Base-by-base conservation (phyloP, 2,888 invertebrate species). In the Endotricha flammealis region DNA sequence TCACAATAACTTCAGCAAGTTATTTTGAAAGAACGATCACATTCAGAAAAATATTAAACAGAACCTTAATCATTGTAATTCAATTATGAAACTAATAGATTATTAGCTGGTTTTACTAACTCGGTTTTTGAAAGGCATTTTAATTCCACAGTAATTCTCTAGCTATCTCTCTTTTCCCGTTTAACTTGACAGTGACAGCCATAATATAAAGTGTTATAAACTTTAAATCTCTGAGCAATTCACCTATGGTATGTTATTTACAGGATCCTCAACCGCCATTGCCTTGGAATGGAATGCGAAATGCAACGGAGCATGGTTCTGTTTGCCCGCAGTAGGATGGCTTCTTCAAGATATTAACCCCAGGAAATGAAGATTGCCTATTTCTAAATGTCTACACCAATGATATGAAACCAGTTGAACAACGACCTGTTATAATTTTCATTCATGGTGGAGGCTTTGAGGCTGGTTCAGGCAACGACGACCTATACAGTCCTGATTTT, bases 361-460 rank as follows among this genome's bases (percentile, higher is more conserved):
- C 57, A 13, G 72, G 73, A 10, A 55, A 49, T 9, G 75, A 76
- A 44, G 57, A 70, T 38, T 75, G 76, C 27, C 46, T 75, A 9
- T 73, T 59, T 37, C 50, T 74, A 1, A 75, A 75, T 39, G 57
- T 75, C 0, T 75, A 74, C 38, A 61, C 70, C 1, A 62, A 52
- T 35, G 52, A 57, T 1, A 33, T 66, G 8, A 13, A 47, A 3
- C 23, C 40, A 0, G 27, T 39, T n/a, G 41, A 54, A 5, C 60
- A 59, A 38, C 40, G 61, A 10, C 75, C 79, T 0, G 81, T 80
- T 0, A 68, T 80, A 61, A 62, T 81, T 0, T 79, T 58, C 43
- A 63, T 79, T 24, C 79, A 80, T 31, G 78, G 76, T n/a, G 80
- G 80, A 3, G 64, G 54, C 2, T 77, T 57, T 40, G 51, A 53